Percentiles rank a stretch among this genome's conserved stretches.
These are phyloP conservation scores for Strigamia transsilvanica DNA, from an alignment of 2,888 invertebrate species.

Conservation along the genomic window DNA sequence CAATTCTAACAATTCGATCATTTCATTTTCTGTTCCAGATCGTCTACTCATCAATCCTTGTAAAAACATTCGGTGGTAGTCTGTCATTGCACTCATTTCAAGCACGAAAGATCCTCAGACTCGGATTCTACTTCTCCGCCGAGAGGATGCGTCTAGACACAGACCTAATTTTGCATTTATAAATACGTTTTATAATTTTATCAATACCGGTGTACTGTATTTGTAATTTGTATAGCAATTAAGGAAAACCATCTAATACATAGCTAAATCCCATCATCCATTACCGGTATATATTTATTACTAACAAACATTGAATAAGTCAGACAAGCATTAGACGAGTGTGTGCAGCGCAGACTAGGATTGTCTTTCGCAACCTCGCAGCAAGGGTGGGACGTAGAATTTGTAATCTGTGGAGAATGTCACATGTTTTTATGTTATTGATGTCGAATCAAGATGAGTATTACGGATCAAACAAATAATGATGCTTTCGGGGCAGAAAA, in stretches of 20 bases:
- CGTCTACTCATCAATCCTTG: slow-evolving; percentile 57
- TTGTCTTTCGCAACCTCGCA: too few species aligned
- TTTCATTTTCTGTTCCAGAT: slow-evolving; percentile 46
- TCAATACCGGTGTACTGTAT: too few species aligned
- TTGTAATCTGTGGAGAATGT: too few species aligned
- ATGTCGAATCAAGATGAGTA: background rate
- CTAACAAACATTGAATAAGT: too few species aligned
- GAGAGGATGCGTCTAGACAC: background rate
- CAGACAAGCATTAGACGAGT: too few species aligned
- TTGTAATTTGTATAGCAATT: too few species aligned
- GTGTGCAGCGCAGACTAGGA: too few species aligned
- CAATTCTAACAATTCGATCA: background rate
- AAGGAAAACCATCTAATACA: too few species aligned
- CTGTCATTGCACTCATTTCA: slow-evolving; percentile 34
- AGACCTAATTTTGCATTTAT: background rate
- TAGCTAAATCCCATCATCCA: too few species aligned
- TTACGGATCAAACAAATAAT: background rate
- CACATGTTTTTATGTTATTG: background rate
- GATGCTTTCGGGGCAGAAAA: background rate
- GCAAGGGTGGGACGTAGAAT: too few species aligned
- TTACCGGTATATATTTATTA: background rate
- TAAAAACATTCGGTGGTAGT: slow-evolving; percentile 55
- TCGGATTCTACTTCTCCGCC: background rate
- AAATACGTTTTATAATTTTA: too few species aligned
- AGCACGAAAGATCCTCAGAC: too few species aligned